Evolutionary conservation across 2,113 vertebrate species (phyloP).

Genomic region (Parotia lawesii): DNA sequence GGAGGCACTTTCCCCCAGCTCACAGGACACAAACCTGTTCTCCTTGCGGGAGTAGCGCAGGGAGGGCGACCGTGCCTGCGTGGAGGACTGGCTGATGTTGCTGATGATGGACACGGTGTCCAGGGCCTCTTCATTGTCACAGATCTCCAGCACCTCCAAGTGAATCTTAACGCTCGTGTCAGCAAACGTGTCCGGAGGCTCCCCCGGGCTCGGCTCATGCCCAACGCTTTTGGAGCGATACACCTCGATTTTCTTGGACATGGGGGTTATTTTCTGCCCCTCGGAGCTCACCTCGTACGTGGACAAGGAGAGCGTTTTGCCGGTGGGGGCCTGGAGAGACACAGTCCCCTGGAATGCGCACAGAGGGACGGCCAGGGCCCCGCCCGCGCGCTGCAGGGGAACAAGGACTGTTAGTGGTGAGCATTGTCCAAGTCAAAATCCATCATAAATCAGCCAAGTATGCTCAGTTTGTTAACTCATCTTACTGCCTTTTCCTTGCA

Average conservation of each 20-base stretch:
- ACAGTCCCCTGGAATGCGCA: constrained; percentile 96
- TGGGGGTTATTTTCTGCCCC: constrained; percentile 86
- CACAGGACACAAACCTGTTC: constrained; percentile 94
- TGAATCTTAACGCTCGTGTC: constrained; percentile 97
- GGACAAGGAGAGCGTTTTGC: constrained; percentile 93
- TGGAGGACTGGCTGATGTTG: constrained; percentile 95
- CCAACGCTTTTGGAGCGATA: constrained; percentile 96
- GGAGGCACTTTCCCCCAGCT: constrained; percentile 91
- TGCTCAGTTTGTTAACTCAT: neutral
- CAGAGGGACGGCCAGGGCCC: constrained; percentile 85
- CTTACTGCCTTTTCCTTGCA: neutral
- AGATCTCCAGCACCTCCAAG: constrained; percentile 95
- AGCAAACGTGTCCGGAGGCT: constrained; percentile 69
- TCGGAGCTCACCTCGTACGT: constrained; percentile 96
- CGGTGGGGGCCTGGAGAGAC: constrained; percentile 90
- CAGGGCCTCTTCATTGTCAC: constrained; percentile 91
- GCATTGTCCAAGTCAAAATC: neutral
- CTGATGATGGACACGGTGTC: constrained; percentile 97
- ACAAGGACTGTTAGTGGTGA: neutral
- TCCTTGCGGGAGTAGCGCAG: constrained; percentile 91
- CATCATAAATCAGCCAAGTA: neutral
- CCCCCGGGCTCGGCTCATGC: constrained; percentile 86
- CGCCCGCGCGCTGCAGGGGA: constrained; percentile 76
- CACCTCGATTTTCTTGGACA: constrained; percentile 88
- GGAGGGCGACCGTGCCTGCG: constrained; percentile 89